Percentiles rank a stretch among this genome's conserved stretches.
Conservation (phyloP, 2,113 vertebrate species). For the Procavia capensis region DNA sequence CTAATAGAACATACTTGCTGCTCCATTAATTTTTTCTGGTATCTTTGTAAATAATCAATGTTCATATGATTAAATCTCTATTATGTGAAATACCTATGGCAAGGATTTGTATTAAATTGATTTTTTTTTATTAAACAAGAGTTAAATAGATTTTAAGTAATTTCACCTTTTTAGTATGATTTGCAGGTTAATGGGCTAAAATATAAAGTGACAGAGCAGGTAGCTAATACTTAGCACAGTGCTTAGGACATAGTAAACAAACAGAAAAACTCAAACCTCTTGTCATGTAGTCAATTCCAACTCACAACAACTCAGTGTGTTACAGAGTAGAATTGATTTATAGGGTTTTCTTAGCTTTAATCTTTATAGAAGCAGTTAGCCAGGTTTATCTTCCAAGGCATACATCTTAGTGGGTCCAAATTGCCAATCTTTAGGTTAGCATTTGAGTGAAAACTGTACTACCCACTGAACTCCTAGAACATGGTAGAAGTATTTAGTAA, state of each 20-base stretch:
- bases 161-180: background rate
- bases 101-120: background rate
- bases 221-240: background rate
- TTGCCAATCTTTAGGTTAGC: background rate
- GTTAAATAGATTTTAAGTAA: background rate
- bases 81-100: background rate
- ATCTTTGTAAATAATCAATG: background rate
- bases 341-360: background rate
- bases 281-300: background rate
- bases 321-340: background rate
- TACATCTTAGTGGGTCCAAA: background rate
- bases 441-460: background rate
- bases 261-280: background rate
- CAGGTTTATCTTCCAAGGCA: background rate
- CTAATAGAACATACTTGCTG: background rate
- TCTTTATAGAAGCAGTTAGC: background rate
- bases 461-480: background rate
- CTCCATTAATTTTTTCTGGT: background rate
- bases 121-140: background rate
- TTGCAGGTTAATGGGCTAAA: background rate
- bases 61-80: background rate
- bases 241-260: no score
- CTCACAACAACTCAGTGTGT: background rate
- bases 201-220: background rate
- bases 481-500: background rate